A percentile compares a stretch with the other conserved stretches of the same genome.
phyloP scores from a whole-genome alignment of 2,113 vertebrate genomes.

The Antechinus stuartii region DNA sequence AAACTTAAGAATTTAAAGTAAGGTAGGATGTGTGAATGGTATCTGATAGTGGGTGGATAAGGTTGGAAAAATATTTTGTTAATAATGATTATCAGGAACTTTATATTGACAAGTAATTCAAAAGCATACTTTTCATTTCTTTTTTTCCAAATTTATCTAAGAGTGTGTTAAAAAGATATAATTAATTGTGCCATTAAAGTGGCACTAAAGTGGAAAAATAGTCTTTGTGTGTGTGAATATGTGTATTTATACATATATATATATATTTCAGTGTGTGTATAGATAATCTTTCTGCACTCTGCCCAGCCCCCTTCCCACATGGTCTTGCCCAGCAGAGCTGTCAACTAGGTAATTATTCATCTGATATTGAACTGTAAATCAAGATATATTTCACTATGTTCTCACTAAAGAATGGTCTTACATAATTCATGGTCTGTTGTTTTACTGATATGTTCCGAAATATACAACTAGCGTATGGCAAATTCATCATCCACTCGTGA shows the following conservation, averaged over 20 bases:
- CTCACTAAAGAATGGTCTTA: slow-evolving; percentile 1
- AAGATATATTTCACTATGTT: not conserved
- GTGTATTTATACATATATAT: too few species aligned
- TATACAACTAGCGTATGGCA: slow-evolving; percentile 48
- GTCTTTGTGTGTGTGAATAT: too few species aligned
- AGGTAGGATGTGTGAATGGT: not conserved
- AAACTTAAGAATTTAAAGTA: not conserved
- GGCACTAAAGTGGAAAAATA: not conserved
- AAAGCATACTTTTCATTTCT: not conserved
- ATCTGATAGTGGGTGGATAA: not conserved
- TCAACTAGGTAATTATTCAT: not conserved
- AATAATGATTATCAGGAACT: not conserved
- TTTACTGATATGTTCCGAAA: slow-evolving; percentile 35
- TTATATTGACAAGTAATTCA: too few species aligned
- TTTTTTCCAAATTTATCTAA: not conserved
- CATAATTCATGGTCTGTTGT: slow-evolving; percentile 36
- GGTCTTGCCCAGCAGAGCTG: not conserved
- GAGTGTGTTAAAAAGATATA: not conserved
- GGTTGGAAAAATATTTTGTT: not conserved
- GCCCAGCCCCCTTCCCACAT: not conserved
- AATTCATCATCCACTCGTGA: slow-evolving; percentile 57
- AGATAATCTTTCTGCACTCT: not conserved
- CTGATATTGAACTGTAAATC: not conserved
- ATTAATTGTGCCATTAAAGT: not conserved
- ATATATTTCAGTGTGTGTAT: too few species aligned